A percentile compares a stretch with the other conserved stretches of the same genome.
Evolutionary conservation across 2,113 vertebrate genomes (phyloP).

Genomic region (Gymnobelideus leadbeateri): DNA sequence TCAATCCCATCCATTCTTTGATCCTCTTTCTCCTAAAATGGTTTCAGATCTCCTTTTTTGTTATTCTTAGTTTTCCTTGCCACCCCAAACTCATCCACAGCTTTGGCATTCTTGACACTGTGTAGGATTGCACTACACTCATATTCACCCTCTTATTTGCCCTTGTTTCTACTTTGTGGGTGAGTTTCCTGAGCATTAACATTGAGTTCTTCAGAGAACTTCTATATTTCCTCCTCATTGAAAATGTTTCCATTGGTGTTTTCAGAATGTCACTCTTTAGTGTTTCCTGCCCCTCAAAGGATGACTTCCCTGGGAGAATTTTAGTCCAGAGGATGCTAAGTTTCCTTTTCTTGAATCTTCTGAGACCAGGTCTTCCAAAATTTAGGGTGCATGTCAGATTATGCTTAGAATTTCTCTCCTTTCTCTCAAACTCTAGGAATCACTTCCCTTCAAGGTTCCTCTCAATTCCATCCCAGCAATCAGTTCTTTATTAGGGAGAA

Average conservation of each 20-base stretch:
- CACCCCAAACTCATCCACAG: background rate
- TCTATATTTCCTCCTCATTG: background rate
- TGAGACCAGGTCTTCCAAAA: background rate
- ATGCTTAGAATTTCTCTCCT: too few relatives aligned
- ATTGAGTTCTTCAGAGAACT: background rate
- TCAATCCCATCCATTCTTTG: background rate
- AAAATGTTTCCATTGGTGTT: background rate
- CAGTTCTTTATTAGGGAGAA: too few relatives aligned
- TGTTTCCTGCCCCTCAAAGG: background rate
- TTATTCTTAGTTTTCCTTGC: background rate
- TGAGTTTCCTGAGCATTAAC: background rate
- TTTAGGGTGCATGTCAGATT: too few relatives aligned
- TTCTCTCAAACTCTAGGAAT: too few relatives aligned
- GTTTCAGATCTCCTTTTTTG: background rate
- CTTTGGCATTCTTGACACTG: background rate
- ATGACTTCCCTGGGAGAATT: background rate
- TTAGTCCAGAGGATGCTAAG: background rate
- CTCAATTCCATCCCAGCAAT: too few relatives aligned
- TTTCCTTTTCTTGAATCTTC: background rate
- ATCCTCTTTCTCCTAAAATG: background rate
- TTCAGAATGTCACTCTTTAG: background rate
- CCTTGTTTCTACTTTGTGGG: background rate
- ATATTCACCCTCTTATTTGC: background rate
- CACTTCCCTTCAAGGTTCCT: too few relatives aligned
- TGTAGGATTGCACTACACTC: background rate